Conservation (phyloP, 2,113 vertebrate genomes). For the Eretmochelys imbricata region DNA sequence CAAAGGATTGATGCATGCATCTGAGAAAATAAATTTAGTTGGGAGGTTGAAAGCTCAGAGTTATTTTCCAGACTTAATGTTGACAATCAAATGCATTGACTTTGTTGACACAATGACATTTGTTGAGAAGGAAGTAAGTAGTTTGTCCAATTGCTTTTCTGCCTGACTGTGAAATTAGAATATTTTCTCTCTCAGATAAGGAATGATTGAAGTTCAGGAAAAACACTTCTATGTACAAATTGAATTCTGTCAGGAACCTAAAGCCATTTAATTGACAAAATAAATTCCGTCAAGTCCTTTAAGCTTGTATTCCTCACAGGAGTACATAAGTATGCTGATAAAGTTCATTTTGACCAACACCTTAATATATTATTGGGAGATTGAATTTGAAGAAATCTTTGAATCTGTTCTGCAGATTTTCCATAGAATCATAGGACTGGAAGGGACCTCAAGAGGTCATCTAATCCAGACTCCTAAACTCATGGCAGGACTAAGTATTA, state of each 20-base stretch:
- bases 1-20: not conserved
- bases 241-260: not conserved
- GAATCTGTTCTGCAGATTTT: not conserved
- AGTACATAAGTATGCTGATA: not conserved
- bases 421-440: not conserved
- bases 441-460: too few species aligned
- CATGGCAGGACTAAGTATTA: too few species aligned
- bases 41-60: not conserved
- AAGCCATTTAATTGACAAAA: slow-evolving; percentile 22
- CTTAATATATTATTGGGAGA: not conserved
- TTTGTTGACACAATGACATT: not conserved
- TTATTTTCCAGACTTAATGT: not conserved
- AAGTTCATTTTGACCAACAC: not conserved
- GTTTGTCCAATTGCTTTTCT: not conserved
- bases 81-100: not conserved
- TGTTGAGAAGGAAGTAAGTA: not conserved
- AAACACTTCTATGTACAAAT: not conserved
- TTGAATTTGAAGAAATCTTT: not conserved
- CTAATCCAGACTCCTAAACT: too few species aligned
- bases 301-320: not conserved
- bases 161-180: not conserved
- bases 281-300: not conserved
- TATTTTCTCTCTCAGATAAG: not conserved
- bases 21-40: not conserved
- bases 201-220: not conserved